Evolutionary conservation across 2,797 vertebrate species (phyloP), one percentile per base, ranked within the genome.

Genomic region (Ctenosaura bakeri): DNA sequence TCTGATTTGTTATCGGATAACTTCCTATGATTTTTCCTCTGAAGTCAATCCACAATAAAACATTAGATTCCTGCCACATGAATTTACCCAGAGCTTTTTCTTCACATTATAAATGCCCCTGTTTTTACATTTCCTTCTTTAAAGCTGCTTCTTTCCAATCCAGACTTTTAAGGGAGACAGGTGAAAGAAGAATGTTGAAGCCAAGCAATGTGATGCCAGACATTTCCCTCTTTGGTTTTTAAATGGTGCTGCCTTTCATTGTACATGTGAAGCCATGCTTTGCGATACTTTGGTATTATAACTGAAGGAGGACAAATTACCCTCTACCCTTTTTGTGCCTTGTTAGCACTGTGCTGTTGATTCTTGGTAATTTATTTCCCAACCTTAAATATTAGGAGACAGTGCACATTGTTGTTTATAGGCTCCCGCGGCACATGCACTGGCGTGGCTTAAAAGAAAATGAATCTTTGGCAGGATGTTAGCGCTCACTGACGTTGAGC

Each of bases 371-470:
- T 90, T 0, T 82, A 54, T 85, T 92, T 87, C 35, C 59, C 86
- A 88, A 71, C 42, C 80, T 20, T 22, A 0, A 14, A 84, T 92
- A 81, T 91, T 94, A 26, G 79, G 86, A 93, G 84, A n/a, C 59
- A 91, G 84, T 77, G 16, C 88, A 89, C 73, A 35, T 64, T 88
- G 59, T 93, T 90, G 87, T 95, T 96, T 94, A 89, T 91, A 83
- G 89, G 91, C 92, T 96, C 56, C 71, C 26, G 93, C 91, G 92
- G 94, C 83, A 46, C 59, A 32, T 5, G 56, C 91, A 77, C 93
- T 96, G 94, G 89, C 93, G 94, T 79, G 86, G 84, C 93, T 95
- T 96, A 92, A 96, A 95, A 92, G 93, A 95, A 82, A 96, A 95
- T 83, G 89, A 95, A 92, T 91, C 88, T 0, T 1, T 93, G 95